Evolutionary conservation across 2,888 invertebrate species (phyloP).

Genomic region (Itoplectis maculator): DNA sequence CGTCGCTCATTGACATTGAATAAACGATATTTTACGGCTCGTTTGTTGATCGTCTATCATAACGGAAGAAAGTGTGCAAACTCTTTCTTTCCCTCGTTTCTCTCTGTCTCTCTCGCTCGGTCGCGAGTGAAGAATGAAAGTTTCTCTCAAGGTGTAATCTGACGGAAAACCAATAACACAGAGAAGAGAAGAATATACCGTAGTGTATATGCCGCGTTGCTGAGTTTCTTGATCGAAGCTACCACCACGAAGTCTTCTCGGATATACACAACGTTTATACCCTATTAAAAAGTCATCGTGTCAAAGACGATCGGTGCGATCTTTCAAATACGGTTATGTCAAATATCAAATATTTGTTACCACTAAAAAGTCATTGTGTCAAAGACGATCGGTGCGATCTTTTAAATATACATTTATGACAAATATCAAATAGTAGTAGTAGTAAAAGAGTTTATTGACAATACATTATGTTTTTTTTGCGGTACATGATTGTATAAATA

Average conservation of each 20-base stretch:
- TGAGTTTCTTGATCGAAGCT: conserved; percentile 1
- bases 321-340: too few species aligned
- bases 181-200: conserved; percentile 16
- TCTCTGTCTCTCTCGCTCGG: not conserved
- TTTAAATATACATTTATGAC: too few species aligned
- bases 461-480: too few species aligned
- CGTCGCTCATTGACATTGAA: conserved; percentile 12
- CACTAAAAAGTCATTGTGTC: too few species aligned
- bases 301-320: too few species aligned
- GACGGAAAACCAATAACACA: conserved; percentile 53
- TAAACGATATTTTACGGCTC: conserved; percentile 18
- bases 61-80: conserved; percentile 35
- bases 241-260: not conserved
- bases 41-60: conserved; percentile 37
- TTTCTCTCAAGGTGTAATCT: conserved; percentile 51
- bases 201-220: conserved; percentile 1
- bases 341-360: too few species aligned
- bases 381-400: too few species aligned
- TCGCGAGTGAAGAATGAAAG: conserved; percentile 27
- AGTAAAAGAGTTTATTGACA: too few species aligned
- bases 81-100: conserved; percentile 1
- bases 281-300: too few species aligned
- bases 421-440: too few species aligned
- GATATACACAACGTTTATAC: not conserved
- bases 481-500: not conserved